Conservation (phyloP, 2,113 vertebrate genomes). For the Xyliphius kryptos region DNA sequence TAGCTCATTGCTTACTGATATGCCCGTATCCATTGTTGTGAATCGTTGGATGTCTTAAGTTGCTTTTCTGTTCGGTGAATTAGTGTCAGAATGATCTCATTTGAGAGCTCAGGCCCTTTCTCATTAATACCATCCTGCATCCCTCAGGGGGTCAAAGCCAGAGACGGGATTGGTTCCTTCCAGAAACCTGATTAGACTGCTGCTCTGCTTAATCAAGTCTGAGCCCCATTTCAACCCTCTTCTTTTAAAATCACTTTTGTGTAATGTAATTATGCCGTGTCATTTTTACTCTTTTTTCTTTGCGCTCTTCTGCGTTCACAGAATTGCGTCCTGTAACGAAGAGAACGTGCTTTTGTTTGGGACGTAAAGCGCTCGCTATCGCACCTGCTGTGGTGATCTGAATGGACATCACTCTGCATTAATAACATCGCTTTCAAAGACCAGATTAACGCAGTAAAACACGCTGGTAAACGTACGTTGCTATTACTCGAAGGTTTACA, state of each 20-base stretch:
- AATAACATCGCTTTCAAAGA: too few species aligned
- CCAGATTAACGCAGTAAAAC: too few species aligned
- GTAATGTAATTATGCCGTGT: conserved; percentile 47
- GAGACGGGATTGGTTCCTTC: conserved; percentile 33
- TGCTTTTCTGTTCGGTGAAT: conserved; percentile 41
- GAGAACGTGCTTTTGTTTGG: too few species aligned
- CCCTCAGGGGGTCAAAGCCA: conserved; percentile 22
- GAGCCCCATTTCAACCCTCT: conserved; percentile 30
- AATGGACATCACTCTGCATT: too few species aligned
- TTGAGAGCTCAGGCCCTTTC: conserved; percentile 36
- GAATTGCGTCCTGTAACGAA: too few species aligned
- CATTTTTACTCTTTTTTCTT: conserved; percentile 20
- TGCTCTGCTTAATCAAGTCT: conserved; percentile 46
- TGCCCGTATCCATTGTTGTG: conserved; percentile 21
- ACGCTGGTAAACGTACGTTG: too few species aligned
- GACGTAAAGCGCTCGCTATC: too few species aligned
- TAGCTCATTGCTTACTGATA: conserved; percentile 39
- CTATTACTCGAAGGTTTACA: too few species aligned
- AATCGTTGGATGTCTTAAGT: conserved; percentile 35
- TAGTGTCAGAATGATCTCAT: conserved; percentile 45
- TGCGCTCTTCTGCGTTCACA: background rate
- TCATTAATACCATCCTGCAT: conserved; percentile 39
- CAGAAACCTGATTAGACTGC: conserved; percentile 48
- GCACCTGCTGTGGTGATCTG: too few species aligned
- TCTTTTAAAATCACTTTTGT: conserved; percentile 43